Conservation (phyloP, 2,888 invertebrate species). For the Macropis europaea region DNA sequence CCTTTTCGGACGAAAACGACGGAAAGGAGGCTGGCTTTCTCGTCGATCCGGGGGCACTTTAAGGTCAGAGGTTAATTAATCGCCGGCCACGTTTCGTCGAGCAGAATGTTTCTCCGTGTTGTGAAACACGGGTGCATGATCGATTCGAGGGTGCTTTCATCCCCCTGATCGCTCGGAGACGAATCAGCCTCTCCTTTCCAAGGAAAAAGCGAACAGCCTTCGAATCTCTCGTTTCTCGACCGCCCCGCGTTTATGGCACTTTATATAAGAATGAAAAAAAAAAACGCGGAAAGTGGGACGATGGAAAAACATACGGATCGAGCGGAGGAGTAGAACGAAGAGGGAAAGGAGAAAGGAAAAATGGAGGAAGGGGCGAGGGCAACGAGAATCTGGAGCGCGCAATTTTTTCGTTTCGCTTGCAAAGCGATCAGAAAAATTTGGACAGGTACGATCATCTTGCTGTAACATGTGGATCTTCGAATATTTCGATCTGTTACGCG, state of each 20-base stretch:
- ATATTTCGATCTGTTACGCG: too few species aligned
- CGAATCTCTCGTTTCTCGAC: slow-evolving; percentile 28
- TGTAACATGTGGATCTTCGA: too few species aligned
- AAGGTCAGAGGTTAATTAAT: slow-evolving; percentile 7
- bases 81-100: not conserved
- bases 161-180: not conserved
- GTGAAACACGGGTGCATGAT: too few species aligned
- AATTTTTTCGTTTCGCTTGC: not conserved
- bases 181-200: slow-evolving; percentile 2
- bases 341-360: not conserved
- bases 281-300: not conserved
- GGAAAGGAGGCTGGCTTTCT: too few species aligned
- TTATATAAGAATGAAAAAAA: not conserved
- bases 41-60: too few species aligned
- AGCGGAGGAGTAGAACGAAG: not conserved
- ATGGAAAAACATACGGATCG: not conserved
- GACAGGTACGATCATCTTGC: too few species aligned
- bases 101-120: not conserved
- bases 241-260: slow-evolving; percentile 30
- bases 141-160: too few species aligned
- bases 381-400: slow-evolving; percentile 6
- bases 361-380: not conserved
- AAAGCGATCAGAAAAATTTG: not conserved
- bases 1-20: not conserved
- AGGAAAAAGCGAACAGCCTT: not conserved